Base-by-base conservation (phyloP, 2,113 vertebrate species). In the Catagonus wagneri region DNA sequence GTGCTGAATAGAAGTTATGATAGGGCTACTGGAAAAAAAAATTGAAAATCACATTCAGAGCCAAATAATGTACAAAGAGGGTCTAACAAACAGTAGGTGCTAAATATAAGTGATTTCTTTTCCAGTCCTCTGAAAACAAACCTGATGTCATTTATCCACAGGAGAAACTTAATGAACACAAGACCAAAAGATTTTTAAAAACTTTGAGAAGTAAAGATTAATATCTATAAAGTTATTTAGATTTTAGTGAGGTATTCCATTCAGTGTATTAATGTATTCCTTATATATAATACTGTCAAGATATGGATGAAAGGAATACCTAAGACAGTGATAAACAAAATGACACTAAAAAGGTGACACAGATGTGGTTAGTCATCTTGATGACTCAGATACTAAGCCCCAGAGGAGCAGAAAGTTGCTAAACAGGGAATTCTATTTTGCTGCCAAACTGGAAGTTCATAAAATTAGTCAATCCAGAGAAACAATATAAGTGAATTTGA, bases 341-440 rank as follows among this genome's bases (percentile, higher is more conserved):
- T 81, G 66, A 50, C 29, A 83, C 29, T 54, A 44, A 23, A 89
- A 89, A 39, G 44, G 36, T 56, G 66, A 83, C 61, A 78, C 20
- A 89, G 10, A 52, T 81, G 17, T 74, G 39, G 20, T 60, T 74
- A 72, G 71, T 78, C 68, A 83, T 83, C 61, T 94, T 85, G 76
- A 80, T 92, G 60, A 87, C 27, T 78, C 79, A 93, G 54, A 32
- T 3, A 81, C 17, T 50, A 75, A 8, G 32, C 79, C 34, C 34
- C 60, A 52, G 54, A 89, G 23, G 65, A 93, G 71, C 0, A 91
- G 7, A 93, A 79, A 96, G 25, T 54, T 74, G 61, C 61, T 83
- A 84, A 88, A 88, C 44, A 58, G 32, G 91, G 61, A 88, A 58
- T 50, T 69, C 79, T 91, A 93, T 76, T 97, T 84, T 81, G 54